These are phyloP conservation scores for Limosa lapponica DNA, from an alignment of 2,797 vertebrate genomes.

Conservation along the genomic window DNA sequence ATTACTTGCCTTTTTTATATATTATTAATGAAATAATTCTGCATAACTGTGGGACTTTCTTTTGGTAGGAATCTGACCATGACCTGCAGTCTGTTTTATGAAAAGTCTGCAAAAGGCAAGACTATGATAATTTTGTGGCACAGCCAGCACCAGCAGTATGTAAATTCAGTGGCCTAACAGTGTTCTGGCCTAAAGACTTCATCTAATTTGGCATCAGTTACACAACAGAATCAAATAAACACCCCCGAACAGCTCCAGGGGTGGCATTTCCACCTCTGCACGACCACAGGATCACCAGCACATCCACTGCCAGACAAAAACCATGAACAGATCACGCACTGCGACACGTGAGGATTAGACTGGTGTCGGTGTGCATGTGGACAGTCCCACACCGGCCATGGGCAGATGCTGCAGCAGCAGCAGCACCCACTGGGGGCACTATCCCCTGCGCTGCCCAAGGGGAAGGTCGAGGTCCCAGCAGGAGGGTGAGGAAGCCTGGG, in stretches of 20 bases:
- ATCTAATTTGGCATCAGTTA: neutral
- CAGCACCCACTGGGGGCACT: accelerated
- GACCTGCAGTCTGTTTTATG: neutral
- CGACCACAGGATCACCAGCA: accelerated
- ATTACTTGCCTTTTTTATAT: neutral
- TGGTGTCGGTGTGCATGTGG: accelerated
- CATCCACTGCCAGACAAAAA: neutral
- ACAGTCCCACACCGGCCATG: accelerated
- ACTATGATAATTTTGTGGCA: neutral
- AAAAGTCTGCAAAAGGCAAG: neutral
- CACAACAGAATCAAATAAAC: neutral
- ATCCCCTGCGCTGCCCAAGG: accelerated
- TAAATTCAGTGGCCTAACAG: neutral
- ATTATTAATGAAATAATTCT: neutral
- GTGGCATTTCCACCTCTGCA: neutral
- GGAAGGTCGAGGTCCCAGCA: accelerated
- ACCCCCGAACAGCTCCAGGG: neutral
- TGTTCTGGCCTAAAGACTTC: neutral
- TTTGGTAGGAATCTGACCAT: neutral
- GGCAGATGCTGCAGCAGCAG: neutral
- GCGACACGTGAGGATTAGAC: neutral
- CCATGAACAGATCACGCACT: accelerated
- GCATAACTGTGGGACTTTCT: accelerated
- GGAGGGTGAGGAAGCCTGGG: neutral
- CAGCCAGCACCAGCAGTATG: neutral